Evolutionary conservation across 2,797 vertebrate genomes (phyloP), one percentile per base, ranked within the genome.

Genomic region (Sebastes baramenuke): DNA sequence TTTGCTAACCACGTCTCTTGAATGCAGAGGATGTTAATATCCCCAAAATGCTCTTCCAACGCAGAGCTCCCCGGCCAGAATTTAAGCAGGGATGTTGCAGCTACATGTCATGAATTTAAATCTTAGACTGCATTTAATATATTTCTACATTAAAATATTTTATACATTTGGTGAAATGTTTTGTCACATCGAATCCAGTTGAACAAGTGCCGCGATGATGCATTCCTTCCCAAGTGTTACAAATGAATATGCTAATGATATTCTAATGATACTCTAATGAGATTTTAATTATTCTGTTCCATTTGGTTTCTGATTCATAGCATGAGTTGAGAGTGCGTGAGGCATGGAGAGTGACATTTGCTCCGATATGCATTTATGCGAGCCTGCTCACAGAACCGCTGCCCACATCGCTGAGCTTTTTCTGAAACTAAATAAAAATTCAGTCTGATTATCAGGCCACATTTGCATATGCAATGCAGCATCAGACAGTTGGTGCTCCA

Each of bases 221-320:
- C 59, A 52, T 67, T 64, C 67, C 72, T 61, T 42, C 62, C 32
- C n/a, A 70, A 81, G 58, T 77, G 60, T 67, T 73, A 14, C 42
- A 62, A 49, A 85, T 81, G 8, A 75, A 76, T 59, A 66, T 71
- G 49, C 27, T 81, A 71, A 84, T 72, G 22, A 34, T 65, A 54
- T 80, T 75, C 58, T 78, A 82, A 80, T 79, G 67, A 49, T 6
- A 20, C 67, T 61, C 42, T 77, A 58, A 84, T 83, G 59, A 81
- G 34, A 38, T 58, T 85, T 78, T 75, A 73, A 88, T 84, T 66
- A 77, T 75, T 81, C 64, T 52, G 71, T 61, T 80, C 42, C 66
- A 60, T 76, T 89, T 80, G 56, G 66, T 81, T 76, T 66, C 64
- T 29, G 29, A 54, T 54, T 76, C 30, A 7, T 68, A 27, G 42